Evolutionary conservation across 1,140 invertebrate species (phyloP).

Genomic region (Monomorium pharaonis): DNA sequence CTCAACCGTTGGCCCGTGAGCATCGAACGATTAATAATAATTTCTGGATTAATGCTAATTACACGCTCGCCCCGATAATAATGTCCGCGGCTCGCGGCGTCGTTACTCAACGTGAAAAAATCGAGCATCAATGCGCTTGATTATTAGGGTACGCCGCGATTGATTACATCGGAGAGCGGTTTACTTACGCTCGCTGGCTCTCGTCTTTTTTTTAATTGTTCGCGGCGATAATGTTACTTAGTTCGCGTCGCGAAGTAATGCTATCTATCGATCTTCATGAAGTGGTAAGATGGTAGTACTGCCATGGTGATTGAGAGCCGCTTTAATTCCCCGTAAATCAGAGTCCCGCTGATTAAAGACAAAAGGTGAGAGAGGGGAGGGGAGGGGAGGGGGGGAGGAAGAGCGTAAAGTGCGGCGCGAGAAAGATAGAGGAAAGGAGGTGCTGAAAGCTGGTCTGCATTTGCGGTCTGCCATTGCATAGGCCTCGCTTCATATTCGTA

Average conservation of each 20-base stretch:
- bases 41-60: conserved; percentile 56
- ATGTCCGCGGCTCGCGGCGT: conserved; percentile 11
- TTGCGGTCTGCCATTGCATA: not conserved
- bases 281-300: conserved; percentile 53
- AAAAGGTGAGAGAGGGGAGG: conserved; percentile 20
- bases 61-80: conserved; percentile 39
- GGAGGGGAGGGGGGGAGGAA: not conserved
- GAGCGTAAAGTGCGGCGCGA: conserved; percentile 34
- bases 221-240: conserved; percentile 52
- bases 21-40: conserved; percentile 45
- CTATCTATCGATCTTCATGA: conserved; percentile 47
- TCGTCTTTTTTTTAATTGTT: conserved; percentile 41
- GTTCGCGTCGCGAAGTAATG: conserved; percentile 41
- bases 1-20: not conserved
- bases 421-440: conserved; percentile 61
- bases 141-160: conserved; percentile 49
- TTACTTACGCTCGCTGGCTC: conserved; percentile 4
- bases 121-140: conserved; percentile 39
- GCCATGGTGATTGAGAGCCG: conserved; percentile 50
- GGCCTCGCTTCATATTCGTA: conserved; percentile 71
- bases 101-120: conserved; percentile 41
- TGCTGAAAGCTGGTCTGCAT: conserved; percentile 61
- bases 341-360: conserved; percentile 60
- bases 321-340: conserved; percentile 64
- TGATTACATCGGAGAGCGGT: conserved; percentile 27